A percentile compares a stretch with the other conserved stretches of the same genome.
Conservation (phyloP, 2,888 invertebrate genomes). For the Idaea straminata region DNA sequence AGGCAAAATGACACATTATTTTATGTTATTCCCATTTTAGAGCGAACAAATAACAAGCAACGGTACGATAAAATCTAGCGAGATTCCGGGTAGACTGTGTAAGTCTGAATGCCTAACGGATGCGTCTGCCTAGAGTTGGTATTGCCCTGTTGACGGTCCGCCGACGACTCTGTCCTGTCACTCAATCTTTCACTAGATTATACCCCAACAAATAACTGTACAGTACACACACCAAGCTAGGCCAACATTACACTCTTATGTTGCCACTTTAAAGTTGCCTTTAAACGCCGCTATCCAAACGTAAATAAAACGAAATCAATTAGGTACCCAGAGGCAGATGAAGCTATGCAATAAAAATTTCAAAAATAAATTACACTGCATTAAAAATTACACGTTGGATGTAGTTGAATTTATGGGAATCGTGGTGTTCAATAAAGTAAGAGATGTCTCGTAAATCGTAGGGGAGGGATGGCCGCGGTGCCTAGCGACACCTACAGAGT, state of each 20-base stretch:
- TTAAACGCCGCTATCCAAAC: not conserved
- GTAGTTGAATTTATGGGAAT: constrained; percentile 70
- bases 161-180: constrained; percentile 55
- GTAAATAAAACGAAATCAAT: constrained; percentile 6
- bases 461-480: constrained; percentile 57
- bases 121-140: constrained; percentile 51
- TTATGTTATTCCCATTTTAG: constrained; percentile 37
- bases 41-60: constrained; percentile 52
- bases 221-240: constrained; percentile 42
- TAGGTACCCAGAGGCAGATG: constrained; percentile 8
- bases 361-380: constrained; percentile 43
- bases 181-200: constrained; percentile 60
- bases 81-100: constrained; percentile 64
- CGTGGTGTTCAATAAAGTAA: constrained; percentile 73
- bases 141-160: constrained; percentile 47
- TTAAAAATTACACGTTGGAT: constrained; percentile 57
- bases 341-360: constrained; percentile 33
- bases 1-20: not conserved
- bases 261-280: not conserved
- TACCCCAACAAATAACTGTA: constrained; percentile 59
- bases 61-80: constrained; percentile 66
- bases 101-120: constrained; percentile 71
- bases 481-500: constrained; percentile 69
- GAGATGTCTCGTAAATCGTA: constrained; percentile 72
- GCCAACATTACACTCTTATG: constrained; percentile 46